Evolutionary conservation across 2,888 invertebrate species (phyloP).

Genomic region (Melanargia galathea): DNA sequence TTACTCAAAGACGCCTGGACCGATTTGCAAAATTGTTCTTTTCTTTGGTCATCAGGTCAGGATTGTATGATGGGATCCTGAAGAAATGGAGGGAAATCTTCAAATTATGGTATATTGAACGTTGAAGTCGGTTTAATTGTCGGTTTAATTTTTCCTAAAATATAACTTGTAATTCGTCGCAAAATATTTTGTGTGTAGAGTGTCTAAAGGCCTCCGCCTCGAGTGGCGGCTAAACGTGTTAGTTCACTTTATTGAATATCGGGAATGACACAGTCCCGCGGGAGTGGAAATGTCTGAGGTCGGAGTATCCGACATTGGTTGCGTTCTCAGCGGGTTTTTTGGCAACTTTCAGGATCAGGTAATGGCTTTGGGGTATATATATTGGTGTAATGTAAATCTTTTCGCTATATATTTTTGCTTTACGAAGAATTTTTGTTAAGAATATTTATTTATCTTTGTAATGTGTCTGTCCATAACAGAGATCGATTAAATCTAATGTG

Average conservation of each 20-base stretch:
- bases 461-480: too few species aligned
- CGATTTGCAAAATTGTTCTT: too few species aligned
- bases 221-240: slow-evolving; percentile 65
- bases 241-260: slow-evolving; percentile 75
- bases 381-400: slow-evolving; percentile 39
- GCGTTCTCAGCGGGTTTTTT: slow-evolving; percentile 65
- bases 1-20: too few species aligned
- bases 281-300: slow-evolving; percentile 59
- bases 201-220: slow-evolving; percentile 51
- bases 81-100: too few species aligned
- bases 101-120: too few species aligned
- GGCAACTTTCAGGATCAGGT: slow-evolving; percentile 56
- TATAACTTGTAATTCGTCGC: not conserved
- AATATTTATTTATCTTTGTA: too few species aligned
- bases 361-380: slow-evolving; percentile 52
- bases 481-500: too few species aligned
- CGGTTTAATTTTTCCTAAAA: not conserved
- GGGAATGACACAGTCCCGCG: slow-evolving; percentile 66
- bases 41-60: too few species aligned
- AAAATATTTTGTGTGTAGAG: not conserved
- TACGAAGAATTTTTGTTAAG: not conserved
- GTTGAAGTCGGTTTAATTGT: too few species aligned
- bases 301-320: slow-evolving; percentile 54
- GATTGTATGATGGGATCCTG: too few species aligned
- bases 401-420: not conserved